Evolutionary conservation across 1,140 invertebrate genomes (phyloP).

Genomic region (Cydia amplana): DNA sequence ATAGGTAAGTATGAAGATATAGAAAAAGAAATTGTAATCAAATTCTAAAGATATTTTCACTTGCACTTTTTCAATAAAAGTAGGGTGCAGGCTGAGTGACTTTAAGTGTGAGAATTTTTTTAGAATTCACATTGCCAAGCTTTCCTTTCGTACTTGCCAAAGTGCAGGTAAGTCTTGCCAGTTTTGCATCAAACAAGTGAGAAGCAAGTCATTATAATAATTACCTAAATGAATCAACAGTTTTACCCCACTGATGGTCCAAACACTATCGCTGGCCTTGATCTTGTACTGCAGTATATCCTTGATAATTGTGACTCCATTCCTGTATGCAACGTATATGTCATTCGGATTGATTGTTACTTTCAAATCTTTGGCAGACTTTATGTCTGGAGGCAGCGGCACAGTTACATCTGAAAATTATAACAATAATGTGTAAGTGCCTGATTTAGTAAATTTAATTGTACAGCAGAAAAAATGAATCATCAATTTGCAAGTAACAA

Average conservation of each 20-base stretch:
- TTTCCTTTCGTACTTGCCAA: too few relatives aligned
- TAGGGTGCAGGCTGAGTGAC: too few relatives aligned
- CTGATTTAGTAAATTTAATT: too few relatives aligned
- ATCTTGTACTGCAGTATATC: conserved; percentile 85
- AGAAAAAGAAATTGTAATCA: neutral
- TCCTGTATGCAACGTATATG: conserved; percentile 68
- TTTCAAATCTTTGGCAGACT: conserved; percentile 82
- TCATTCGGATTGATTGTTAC: conserved; percentile 83
- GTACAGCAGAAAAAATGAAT: too few relatives aligned
- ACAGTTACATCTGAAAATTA: conserved; percentile 82
- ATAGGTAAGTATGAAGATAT: too few relatives aligned
- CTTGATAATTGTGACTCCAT: conserved; percentile 80
- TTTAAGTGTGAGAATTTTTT: too few relatives aligned
- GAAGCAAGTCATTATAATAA: neutral
- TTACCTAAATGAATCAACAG: conserved; percentile 79
- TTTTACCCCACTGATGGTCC: conserved; percentile 88
- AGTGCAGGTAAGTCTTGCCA: too few relatives aligned
- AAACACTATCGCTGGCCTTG: conserved; percentile 87
- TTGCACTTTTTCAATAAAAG: too few relatives aligned
- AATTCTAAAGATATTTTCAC: neutral
- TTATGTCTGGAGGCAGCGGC: conserved; percentile 82
- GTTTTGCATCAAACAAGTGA: too few relatives aligned
- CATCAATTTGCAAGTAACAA: too few relatives aligned
- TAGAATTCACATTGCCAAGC: too few relatives aligned
- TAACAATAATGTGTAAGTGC: conserved; percentile 28